phyloP scores from a whole-genome alignment of 92 coral and sea anemone species.

The Anthopleura xanthogrammica region DNA sequence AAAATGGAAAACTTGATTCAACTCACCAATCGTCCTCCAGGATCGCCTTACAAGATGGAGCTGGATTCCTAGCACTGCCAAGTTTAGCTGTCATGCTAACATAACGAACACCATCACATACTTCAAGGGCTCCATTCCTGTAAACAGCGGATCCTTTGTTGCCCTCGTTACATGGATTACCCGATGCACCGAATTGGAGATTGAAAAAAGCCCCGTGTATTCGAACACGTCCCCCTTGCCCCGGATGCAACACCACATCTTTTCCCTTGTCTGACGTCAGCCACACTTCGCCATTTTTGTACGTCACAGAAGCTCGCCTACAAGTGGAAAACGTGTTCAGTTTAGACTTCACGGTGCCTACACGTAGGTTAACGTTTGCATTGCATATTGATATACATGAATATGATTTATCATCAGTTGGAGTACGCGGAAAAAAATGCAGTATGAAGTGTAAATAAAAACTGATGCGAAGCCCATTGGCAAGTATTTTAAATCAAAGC shows the following conservation, averaged over 20 bases:
- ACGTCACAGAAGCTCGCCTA: constrained; percentile 45
- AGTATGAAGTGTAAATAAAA: too few species aligned
- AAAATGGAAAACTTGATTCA: background rate
- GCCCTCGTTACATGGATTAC: constrained; percentile 13
- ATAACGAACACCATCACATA: constrained; percentile 43
- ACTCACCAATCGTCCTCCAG: constrained; percentile 51
- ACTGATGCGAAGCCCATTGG: too few species aligned
- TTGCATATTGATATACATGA: too few species aligned
- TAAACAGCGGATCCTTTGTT: constrained; percentile 32
- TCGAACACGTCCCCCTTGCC: constrained; percentile 43
- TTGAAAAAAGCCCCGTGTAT: constrained; percentile 30
- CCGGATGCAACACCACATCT: constrained; percentile 41
- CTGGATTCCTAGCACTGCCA: constrained; percentile 40
- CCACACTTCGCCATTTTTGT: constrained; percentile 28
- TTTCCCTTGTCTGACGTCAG: constrained; percentile 43
- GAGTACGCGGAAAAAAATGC: too few species aligned
- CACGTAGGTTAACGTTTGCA: too few species aligned
- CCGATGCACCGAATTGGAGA: background rate
- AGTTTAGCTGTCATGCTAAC: constrained; percentile 39
- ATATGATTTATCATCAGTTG: too few species aligned
- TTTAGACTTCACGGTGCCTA: too few species aligned
- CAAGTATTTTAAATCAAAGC: too few species aligned
- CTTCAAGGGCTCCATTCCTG: constrained; percentile 29
- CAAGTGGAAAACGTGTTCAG: background rate
- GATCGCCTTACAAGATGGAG: constrained; percentile 47